A percentile compares a stretch with the other conserved stretches of the same genome.
phyloP scores from a whole-genome alignment of 2,888 invertebrate species.

The Leptinotarsa haldemani region DNA sequence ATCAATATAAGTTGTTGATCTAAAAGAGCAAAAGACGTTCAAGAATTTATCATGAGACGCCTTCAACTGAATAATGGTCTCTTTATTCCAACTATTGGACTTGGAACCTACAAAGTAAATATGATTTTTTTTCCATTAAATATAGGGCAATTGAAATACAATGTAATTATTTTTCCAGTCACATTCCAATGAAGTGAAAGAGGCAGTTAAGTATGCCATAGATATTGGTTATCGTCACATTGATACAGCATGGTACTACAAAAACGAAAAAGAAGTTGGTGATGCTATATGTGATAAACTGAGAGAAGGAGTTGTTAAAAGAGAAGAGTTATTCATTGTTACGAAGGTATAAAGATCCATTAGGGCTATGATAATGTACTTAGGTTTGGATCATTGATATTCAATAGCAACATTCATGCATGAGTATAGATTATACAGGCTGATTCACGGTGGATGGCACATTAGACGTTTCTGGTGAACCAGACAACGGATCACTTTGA shows the following conservation, averaged over 20 bases:
- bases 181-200: conserved; percentile 55
- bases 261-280: conserved; percentile 71
- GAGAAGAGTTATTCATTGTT: conserved; percentile 77
- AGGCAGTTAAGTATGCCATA: conserved; percentile 70
- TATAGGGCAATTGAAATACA: not conserved
- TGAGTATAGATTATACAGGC: too few species aligned
- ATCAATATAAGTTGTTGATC: too few species aligned
- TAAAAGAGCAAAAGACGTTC: too few species aligned
- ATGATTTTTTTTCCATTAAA: conserved; percentile 28
- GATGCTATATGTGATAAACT: conserved; percentile 70
- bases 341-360: conserved; percentile 66
- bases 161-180: conserved; percentile 26
- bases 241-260: conserved; percentile 75
- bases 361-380: not conserved
- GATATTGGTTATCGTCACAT: conserved; percentile 75
- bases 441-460: too few species aligned
- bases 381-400: not conserved
- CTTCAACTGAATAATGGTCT: conserved; percentile 70
- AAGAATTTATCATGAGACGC: not conserved
- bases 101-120: conserved; percentile 74
- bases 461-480: too few species aligned
- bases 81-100: conserved; percentile 72
- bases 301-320: conserved; percentile 71
- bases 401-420: not conserved
- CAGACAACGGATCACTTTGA: too few species aligned